These are phyloP conservation scores for Malthinus seriepunctatus DNA, from an alignment of 2,888 invertebrate genomes.

Conservation along the genomic window DNA sequence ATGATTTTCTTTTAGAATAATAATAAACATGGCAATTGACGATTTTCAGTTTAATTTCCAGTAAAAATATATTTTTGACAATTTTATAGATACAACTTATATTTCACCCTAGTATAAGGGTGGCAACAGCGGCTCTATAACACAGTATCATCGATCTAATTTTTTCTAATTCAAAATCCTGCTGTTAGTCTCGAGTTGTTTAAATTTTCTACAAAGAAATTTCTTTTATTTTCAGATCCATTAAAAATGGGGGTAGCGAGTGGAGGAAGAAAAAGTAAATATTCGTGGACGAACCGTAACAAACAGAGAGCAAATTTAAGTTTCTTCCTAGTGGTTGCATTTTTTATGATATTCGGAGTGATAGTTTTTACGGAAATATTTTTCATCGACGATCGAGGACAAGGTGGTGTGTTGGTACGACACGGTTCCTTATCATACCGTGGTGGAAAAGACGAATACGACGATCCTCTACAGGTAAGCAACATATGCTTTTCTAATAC, in stretches of 20 bases:
- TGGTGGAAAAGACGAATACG: slow-evolving; percentile 65
- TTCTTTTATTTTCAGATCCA: background rate
- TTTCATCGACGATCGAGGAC: slow-evolving; percentile 66
- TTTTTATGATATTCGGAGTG: slow-evolving; percentile 85
- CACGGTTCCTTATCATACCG: slow-evolving; percentile 59
- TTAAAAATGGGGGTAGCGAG: slow-evolving; percentile 47
- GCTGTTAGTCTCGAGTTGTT: too few species aligned
- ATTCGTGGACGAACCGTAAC: slow-evolving; percentile 53
- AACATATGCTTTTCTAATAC: background rate
- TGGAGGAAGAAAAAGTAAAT: slow-evolving; percentile 45
- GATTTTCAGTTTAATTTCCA: too few species aligned
- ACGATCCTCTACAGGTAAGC: slow-evolving; percentile 63
- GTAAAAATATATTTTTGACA: too few species aligned
- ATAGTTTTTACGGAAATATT: slow-evolving; percentile 87
- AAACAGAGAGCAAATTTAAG: slow-evolving; percentile 85
- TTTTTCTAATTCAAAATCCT: too few species aligned
- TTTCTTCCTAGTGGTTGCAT: slow-evolving; percentile 88
- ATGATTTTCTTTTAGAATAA: too few species aligned
- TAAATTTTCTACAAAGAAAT: too few species aligned
- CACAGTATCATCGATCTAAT: too few species aligned
- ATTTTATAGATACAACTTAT: too few species aligned
- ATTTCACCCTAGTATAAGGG: too few species aligned
- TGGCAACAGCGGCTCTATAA: too few species aligned
- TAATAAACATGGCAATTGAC: too few species aligned
- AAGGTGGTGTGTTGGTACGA: slow-evolving; percentile 58